These are phyloP conservation scores for Mellilla xanthometata DNA, from an alignment of 2,888 invertebrate genomes.

Conservation along the genomic window DNA sequence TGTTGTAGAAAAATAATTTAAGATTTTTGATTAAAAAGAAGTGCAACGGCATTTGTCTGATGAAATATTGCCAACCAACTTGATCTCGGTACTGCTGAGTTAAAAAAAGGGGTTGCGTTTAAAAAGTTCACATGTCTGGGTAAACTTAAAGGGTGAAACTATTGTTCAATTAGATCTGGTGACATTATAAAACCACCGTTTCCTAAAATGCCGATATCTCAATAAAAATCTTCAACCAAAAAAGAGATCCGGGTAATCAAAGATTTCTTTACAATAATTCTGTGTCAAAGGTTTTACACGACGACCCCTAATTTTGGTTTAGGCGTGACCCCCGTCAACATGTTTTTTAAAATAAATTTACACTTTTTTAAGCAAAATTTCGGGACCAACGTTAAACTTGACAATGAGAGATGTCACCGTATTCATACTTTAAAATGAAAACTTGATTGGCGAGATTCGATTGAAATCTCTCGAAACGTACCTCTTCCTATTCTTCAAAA, in stretches of 20 bases:
- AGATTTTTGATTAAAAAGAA: too few species aligned
- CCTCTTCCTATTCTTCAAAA: constrained; percentile 59
- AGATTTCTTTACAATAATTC: constrained; percentile 58
- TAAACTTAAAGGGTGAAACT: constrained; percentile 60
- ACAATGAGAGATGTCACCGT: constrained; percentile 67
- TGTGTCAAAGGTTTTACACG: constrained; percentile 75
- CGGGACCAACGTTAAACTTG: constrained; percentile 65
- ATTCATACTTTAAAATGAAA: constrained; percentile 73
- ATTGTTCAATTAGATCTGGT: constrained; percentile 56
- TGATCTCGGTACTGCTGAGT: too few species aligned
- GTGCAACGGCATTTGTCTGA: too few species aligned
- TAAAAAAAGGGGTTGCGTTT: constrained; percentile 33
- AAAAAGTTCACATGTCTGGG: constrained; percentile 60
- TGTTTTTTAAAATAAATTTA: constrained; percentile 64
- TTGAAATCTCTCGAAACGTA: constrained; percentile 66
- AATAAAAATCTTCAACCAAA: constrained; percentile 61
- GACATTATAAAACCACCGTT: constrained; percentile 73
- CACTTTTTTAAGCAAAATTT: constrained; percentile 67
- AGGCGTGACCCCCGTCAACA: constrained; percentile 80
- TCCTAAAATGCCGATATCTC: constrained; percentile 65
- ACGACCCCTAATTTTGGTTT: constrained; percentile 74
- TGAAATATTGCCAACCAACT: too few species aligned
- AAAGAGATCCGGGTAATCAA: constrained; percentile 71
- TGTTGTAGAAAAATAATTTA: too few species aligned
- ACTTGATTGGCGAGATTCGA: constrained; percentile 75